Percentiles rank a stretch among this genome's conserved stretches.
Evolutionary conservation across 2,797 vertebrate genomes (phyloP).

Genomic region (Paguma larvata): DNA sequence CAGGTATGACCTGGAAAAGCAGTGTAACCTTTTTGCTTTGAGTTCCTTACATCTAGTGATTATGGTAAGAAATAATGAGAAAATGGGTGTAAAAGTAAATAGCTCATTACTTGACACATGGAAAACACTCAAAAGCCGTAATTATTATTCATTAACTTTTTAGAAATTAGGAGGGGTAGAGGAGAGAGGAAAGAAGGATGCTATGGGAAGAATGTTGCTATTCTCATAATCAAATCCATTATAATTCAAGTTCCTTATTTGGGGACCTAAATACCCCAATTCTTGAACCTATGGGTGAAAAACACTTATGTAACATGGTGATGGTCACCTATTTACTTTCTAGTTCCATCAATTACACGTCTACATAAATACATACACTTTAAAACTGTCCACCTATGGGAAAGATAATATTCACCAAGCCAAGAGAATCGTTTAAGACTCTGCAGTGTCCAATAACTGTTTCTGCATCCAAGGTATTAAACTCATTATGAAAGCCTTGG

Average conservation of each 20-base stretch:
- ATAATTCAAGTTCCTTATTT: background rate
- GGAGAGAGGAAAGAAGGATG: background rate
- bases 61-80: background rate
- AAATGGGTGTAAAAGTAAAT: background rate
- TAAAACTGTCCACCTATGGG: conserved; percentile 45
- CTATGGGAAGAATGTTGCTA: background rate
- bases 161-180: background rate
- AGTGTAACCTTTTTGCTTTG: background rate
- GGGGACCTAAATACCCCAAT: background rate
- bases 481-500: conserved; percentile 66
- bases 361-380: background rate
- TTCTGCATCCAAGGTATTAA: conserved; percentile 48
- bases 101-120: background rate
- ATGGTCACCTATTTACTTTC: background rate
- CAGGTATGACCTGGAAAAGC: background rate
- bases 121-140: background rate
- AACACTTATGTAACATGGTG: background rate
- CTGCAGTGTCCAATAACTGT: background rate
- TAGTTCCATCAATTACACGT: background rate
- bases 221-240: background rate
- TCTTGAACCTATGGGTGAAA: background rate
- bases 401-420: conserved; percentile 56
- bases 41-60: background rate
- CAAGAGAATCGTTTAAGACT: conserved; percentile 10
- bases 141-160: background rate